Evolutionary conservation across 2,113 vertebrate genomes (phyloP).

Genomic region (Colaptes auratus): DNA sequence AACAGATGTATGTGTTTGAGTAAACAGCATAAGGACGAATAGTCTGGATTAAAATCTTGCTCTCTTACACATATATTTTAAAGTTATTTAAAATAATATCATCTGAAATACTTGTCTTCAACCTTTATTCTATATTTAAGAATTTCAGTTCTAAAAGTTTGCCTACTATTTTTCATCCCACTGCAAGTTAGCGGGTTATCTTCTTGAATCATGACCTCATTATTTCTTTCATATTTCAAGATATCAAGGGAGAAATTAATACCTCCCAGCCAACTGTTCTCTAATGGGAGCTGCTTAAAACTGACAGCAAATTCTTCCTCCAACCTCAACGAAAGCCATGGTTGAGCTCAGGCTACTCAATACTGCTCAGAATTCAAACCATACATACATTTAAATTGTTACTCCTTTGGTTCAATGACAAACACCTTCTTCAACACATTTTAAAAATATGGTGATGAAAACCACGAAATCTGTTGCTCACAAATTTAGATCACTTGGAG

Average conservation of each 20-base stretch:
- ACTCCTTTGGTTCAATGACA: neutral
- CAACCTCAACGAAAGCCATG: neutral
- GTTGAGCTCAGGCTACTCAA: neutral
- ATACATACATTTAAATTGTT: neutral
- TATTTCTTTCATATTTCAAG: neutral
- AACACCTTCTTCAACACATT: conserved; percentile 25
- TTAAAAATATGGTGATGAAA: conserved; percentile 58
- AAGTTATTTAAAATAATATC: neutral
- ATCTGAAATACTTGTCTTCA: neutral
- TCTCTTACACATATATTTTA: neutral
- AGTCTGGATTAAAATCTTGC: neutral
- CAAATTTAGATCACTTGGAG: conserved; percentile 46
- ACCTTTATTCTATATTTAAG: neutral
- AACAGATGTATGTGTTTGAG: neutral
- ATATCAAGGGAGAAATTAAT: neutral
- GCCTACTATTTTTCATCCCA: neutral
- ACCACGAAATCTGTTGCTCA: conserved; percentile 59
- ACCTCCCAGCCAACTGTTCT: neutral
- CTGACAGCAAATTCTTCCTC: neutral
- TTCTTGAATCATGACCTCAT: neutral
- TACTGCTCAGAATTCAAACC: neutral
- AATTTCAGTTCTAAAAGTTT: neutral
- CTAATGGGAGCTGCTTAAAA: neutral
- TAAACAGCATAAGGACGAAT: neutral
- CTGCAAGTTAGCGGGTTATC: neutral